Conservation (phyloP, 2,113 vertebrate genomes). For the Puntigrus tetrazona region DNA sequence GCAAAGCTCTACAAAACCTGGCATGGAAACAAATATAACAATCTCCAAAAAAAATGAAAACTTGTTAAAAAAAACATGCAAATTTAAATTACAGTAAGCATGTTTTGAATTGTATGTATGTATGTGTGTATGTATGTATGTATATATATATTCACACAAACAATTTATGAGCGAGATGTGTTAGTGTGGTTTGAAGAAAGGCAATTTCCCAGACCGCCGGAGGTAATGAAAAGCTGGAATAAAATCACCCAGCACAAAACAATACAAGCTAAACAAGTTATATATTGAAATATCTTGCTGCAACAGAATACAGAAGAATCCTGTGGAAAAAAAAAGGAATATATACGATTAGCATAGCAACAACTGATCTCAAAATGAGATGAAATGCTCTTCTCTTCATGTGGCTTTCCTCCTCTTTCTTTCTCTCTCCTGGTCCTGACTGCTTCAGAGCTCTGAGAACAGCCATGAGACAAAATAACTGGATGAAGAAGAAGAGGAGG, state of each 20-base stretch:
- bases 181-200: not conserved
- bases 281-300: not conserved
- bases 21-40: too few relatives aligned
- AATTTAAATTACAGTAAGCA: too few relatives aligned
- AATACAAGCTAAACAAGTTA: not conserved
- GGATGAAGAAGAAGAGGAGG: not conserved
- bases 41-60: too few relatives aligned
- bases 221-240: not conserved
- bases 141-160: too few relatives aligned
- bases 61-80: too few relatives aligned
- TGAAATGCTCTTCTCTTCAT: not conserved
- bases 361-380: too few relatives aligned
- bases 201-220: not conserved
- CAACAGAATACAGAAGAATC: not conserved
- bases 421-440: not conserved
- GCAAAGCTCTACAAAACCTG: too few relatives aligned
- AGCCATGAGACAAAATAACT: not conserved
- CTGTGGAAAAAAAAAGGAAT: not conserved
- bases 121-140: too few relatives aligned
- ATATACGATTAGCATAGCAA: not conserved
- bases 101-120: too few relatives aligned
- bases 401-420: not conserved
- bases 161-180: not conserved
- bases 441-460: not conserved
- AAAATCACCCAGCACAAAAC: constrained; percentile 6